Percentiles rank a stretch among this genome's conserved stretches.
Conservation (phyloP, 2,797 vertebrate genomes). For the Smutsia temminckii region DNA sequence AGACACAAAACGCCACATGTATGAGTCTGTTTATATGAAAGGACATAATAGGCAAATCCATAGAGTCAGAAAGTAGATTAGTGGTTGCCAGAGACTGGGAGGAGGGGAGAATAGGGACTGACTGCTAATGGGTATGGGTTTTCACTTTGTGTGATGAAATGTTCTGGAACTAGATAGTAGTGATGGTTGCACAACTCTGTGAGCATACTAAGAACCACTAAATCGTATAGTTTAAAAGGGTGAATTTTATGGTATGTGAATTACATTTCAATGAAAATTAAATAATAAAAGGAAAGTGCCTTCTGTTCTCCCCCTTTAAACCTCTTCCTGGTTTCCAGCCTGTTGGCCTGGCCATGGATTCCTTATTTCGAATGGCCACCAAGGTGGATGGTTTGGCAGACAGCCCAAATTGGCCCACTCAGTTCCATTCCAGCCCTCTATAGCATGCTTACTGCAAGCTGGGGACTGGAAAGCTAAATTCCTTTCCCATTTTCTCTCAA, state of each 20-base stretch:
- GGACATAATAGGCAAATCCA: background rate
- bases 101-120: background rate
- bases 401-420: background rate
- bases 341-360: background rate
- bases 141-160: background rate
- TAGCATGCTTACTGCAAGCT: background rate
- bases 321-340: background rate
- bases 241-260: background rate
- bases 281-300: background rate
- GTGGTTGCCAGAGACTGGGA: background rate
- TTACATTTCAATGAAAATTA: background rate
- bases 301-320: background rate
- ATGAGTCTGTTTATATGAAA: background rate
- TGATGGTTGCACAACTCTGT: background rate
- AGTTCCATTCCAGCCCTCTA: background rate
- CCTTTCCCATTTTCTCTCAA: background rate
- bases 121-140: background rate
- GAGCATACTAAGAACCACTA: background rate
- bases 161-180: background rate
- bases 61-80: background rate
- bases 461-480: background rate
- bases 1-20: background rate
- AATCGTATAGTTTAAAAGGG: background rate
- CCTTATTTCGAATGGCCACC: background rate
- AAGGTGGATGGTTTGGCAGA: background rate